A percentile compares a stretch with the other conserved stretches of the same genome.
Evolutionary conservation across 2,797 vertebrate genomes (phyloP).

Genomic region (Ptychobarbus kaznakovi): DNA sequence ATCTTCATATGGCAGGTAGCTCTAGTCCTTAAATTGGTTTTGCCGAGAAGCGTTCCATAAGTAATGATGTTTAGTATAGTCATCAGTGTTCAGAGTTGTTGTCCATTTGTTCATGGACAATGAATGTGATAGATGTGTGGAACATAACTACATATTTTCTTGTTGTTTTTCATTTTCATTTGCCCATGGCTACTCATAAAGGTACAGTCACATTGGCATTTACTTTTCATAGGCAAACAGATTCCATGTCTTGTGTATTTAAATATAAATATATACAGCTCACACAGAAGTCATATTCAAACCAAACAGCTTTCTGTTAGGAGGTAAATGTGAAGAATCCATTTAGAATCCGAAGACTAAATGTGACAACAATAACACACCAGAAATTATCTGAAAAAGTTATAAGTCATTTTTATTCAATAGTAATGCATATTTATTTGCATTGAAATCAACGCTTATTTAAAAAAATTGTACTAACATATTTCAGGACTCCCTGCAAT

Average conservation of each 20-base stretch:
- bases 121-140: background rate
- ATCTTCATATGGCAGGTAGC: background rate
- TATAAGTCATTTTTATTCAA: background rate
- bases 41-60: background rate
- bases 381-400: background rate
- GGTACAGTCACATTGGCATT: background rate
- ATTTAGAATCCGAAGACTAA: background rate
- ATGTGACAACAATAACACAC: background rate
- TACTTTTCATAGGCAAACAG: background rate
- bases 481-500: background rate
- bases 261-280: background rate
- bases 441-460: background rate
- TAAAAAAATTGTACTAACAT: background rate
- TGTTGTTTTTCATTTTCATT: background rate
- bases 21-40: background rate
- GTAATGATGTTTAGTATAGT: background rate
- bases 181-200: background rate
- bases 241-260: background rate
- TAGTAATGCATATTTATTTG: background rate
- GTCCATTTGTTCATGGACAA: background rate
- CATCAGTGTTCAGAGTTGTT: background rate
- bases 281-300: background rate
- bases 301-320: background rate
- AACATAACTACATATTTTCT: background rate
- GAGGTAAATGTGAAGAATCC: background rate